Conservation (phyloP, 1,140 invertebrate genomes). For the Aplysia californica region DNA sequence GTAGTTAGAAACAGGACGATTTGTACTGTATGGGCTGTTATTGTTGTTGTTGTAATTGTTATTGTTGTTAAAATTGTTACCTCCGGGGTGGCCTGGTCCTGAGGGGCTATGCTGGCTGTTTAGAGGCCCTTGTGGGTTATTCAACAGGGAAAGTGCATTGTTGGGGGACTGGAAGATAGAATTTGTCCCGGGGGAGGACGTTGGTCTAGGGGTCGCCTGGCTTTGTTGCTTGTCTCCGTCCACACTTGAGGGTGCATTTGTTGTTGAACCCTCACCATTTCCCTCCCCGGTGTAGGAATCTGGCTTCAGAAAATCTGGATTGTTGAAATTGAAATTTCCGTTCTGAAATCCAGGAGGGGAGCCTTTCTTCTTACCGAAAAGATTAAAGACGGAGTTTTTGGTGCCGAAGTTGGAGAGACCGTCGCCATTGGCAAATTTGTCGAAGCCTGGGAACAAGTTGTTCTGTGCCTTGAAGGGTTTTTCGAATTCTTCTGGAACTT, state of each 20-base stretch:
- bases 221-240: background rate
- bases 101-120: background rate
- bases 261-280: background rate
- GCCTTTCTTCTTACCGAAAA: background rate
- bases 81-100: background rate
- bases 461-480: background rate
- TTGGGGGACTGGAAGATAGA: too few species aligned
- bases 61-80: background rate
- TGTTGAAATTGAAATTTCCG: constrained; percentile 2
- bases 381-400: background rate
- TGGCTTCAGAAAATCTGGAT: background rate
- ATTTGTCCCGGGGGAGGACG: too few species aligned
- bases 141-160: background rate
- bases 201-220: too few species aligned
- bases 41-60: background rate
- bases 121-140: background rate
- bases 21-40: background rate
- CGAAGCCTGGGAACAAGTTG: background rate
- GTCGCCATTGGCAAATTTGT: background rate
- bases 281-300: background rate
- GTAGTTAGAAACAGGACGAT: background rate
- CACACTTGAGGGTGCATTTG: background rate
- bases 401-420: background rate
- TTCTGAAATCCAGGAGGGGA: background rate
- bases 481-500: constrained; percentile 1